Conservation (phyloP, 2,797 vertebrate species). For the Margarornis squamiger region DNA sequence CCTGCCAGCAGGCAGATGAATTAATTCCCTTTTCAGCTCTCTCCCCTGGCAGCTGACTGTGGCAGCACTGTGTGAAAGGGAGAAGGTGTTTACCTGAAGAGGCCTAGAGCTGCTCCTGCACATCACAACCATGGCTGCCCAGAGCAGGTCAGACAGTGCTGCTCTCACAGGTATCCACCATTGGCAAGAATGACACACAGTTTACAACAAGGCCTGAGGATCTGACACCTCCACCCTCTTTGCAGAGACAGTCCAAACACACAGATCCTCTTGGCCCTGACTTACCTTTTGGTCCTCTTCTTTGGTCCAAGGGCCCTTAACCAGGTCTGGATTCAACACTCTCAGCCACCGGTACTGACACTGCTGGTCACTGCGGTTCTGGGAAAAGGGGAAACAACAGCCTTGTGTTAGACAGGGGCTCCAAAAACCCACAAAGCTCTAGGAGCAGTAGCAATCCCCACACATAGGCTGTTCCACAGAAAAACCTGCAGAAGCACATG, state of each 20-base stretch:
- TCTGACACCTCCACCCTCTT: neutral
- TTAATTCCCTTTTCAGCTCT: conserved; percentile 1
- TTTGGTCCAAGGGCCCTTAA: conserved; percentile 98
- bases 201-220: neutral
- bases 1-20: neutral
- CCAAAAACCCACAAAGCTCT: neutral
- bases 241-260: neutral
- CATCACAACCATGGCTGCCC: rapidly evolving
- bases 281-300: conserved; percentile 95
- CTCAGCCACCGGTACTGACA: conserved; percentile 97
- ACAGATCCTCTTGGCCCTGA: neutral
- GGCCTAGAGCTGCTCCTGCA: neutral
- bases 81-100: neutral
- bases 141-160: neutral
- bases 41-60: neutral
- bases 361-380: conserved; percentile 93
- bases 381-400: neutral
- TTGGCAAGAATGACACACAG: neutral
- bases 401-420: neutral
- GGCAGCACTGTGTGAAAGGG: neutral
- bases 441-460: neutral
- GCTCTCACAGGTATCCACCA: neutral
- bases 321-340: conserved; percentile 92
- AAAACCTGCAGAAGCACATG: neutral
- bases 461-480: neutral